A percentile compares a stretch with the other conserved stretches of the same genome.
Evolutionary conservation across 2,888 invertebrate genomes (phyloP).

Genomic region (Carterocephalus palaemon): DNA sequence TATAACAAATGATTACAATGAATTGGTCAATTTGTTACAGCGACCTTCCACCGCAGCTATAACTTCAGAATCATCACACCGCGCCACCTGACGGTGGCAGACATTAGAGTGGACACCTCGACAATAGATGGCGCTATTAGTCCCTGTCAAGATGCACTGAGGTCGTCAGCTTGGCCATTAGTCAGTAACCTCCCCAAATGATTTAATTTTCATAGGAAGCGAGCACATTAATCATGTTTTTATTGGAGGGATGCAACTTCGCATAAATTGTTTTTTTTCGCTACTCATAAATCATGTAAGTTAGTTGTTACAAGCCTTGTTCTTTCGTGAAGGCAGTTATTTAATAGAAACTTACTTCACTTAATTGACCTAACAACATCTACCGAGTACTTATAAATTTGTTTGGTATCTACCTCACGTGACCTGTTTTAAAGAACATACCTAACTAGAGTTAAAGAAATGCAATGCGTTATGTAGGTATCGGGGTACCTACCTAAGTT

Average conservation of each 20-base stretch:
- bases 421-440: too few species aligned
- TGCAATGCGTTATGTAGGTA: too few species aligned
- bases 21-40: neutral
- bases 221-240: slow-evolving; percentile 33
- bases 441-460: too few species aligned
- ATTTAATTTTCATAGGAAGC: slow-evolving; percentile 60
- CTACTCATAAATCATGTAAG: slow-evolving; percentile 17
- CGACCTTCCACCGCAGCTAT: slow-evolving; percentile 13
- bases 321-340: too few species aligned
- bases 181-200: slow-evolving; percentile 55
- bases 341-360: too few species aligned
- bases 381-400: too few species aligned
- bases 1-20: slow-evolving; percentile 14
- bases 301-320: too few species aligned
- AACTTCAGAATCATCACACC: slow-evolving; percentile 42
- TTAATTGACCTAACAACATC: too few species aligned
- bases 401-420: too few species aligned
- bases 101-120: slow-evolving; percentile 51
- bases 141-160: slow-evolving; percentile 53
- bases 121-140: slow-evolving; percentile 73
- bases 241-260: slow-evolving; percentile 24
- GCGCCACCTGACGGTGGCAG: slow-evolving; percentile 39
- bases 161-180: slow-evolving; percentile 65
- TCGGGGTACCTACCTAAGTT: too few species aligned
- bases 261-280: slow-evolving; percentile 16